Base-by-base conservation (phyloP, 2,888 invertebrate genomes). In the Ecdyonurus torrentis region DNA sequence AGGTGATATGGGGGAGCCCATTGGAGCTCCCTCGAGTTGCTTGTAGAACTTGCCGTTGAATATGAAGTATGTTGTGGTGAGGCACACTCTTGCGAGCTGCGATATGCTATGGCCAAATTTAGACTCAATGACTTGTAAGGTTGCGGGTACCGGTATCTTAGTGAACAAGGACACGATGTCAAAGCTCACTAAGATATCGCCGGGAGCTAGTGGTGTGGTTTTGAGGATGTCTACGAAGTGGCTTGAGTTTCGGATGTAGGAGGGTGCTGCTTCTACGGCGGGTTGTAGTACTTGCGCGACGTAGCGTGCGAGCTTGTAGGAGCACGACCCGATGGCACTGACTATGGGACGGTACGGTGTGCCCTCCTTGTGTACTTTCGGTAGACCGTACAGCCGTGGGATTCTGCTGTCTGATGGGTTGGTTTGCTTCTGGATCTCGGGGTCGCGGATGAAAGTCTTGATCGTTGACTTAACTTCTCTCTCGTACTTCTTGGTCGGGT, bases 1-100 rank as follows among this genome's bases (percentile, higher is more conserved):
- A 15, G 65, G 65, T 24, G 65, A 65, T 18, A 66, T 15, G 1
- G 66, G 66, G 20, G 64, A 64, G 20, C 66, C 66, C 65, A 66
- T 66, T 15, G 66, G 62, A 15, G 63, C 58, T 15, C 65, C 64
- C 52, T 63, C 25, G 1, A 22, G 22, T 58, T 64, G 64, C 52
- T 63, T 53, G 52, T 64, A 63, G 10, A 58, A 53, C 2, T 2
- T 20, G 1, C 52, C 53, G 18, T 59, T 25, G 20, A 50, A 65
- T 23, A 25, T n/a, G 10, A 59, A 25, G 18, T 18, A 59, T 15
- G 24, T 59, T 15, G 23, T 59, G 5, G 23, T 59, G 23, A 59
- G 59, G 59, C 59, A 59, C 10, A 59, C 23, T 59, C 23, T 19
- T 59, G 23, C 2, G 7, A 59, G 24, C 1, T 3, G 19, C n/a